These are phyloP conservation scores for Xyliphius kryptos DNA, from an alignment of 2,113 vertebrate genomes.

Conservation along the genomic window DNA sequence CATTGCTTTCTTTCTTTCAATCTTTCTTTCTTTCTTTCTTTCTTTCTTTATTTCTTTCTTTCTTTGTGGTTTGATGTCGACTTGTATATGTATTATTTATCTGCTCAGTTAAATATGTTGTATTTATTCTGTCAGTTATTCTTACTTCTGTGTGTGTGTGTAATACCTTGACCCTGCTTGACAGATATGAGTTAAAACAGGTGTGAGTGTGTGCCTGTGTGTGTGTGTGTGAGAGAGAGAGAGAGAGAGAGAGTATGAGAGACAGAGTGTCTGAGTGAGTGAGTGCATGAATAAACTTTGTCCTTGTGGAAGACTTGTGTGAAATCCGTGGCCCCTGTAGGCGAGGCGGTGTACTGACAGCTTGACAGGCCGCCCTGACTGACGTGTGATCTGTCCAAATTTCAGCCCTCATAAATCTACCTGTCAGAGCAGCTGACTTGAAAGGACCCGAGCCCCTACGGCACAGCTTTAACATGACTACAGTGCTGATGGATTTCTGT, in stretches of 20 bases:
- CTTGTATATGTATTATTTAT: conserved; percentile 13
- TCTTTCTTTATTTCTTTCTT: neutral
- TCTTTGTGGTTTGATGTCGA: too few species aligned
- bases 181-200: conserved; percentile 19
- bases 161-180: conserved; percentile 17
- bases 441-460: conserved; percentile 80
- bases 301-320: conserved; percentile 37
- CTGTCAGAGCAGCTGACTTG: conserved; percentile 85
- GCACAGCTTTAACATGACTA: conserved; percentile 86
- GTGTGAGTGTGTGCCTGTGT: neutral
- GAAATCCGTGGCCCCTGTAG: conserved; percentile 33
- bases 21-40: neutral
- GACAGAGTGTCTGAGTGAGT: neutral
- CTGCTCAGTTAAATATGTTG: conserved; percentile 17
- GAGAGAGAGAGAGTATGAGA: neutral
- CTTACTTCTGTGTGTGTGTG: conserved; percentile 18
- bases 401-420: conserved; percentile 94
- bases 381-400: conserved; percentile 93
- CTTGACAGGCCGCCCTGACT: conserved; percentile 83
- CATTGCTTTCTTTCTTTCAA: conserved; percentile 3
- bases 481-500: conserved; percentile 82
- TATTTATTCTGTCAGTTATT: conserved; percentile 13
- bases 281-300: conserved; percentile 25
- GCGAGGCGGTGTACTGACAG: conserved; percentile 62
- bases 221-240: conserved; percentile 1